Percentiles rank a stretch among this genome's conserved stretches.
These are phyloP conservation scores for Drosophila kuntzei DNA, from an alignment of 2,888 invertebrate species.

Conservation along the genomic window DNA sequence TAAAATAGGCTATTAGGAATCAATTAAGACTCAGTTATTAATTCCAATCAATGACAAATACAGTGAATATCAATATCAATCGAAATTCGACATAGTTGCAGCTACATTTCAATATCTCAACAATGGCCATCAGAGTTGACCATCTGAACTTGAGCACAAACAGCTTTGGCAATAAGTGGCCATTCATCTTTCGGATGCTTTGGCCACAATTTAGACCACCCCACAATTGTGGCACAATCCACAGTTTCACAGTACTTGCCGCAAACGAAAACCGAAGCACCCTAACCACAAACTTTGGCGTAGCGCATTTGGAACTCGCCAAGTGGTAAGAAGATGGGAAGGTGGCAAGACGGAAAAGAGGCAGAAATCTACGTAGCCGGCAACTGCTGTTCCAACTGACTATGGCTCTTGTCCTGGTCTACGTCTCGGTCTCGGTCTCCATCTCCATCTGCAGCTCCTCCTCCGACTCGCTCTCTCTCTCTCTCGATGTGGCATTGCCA, in stretches of 20 bases:
- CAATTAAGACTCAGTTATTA: neutral
- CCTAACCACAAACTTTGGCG: conserved; percentile 62
- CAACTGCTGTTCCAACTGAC: conserved; percentile 56
- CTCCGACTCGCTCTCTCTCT: neutral
- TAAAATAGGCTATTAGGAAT: neutral
- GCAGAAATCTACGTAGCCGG: conserved; percentile 42
- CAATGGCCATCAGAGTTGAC: conserved; percentile 34
- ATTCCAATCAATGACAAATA: neutral
- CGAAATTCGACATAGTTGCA: conserved; percentile 15
- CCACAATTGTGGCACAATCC: neutral
- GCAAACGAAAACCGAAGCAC: conserved; percentile 56
- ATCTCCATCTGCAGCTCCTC: conserved; percentile 5
- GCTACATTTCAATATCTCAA: conserved; percentile 33
- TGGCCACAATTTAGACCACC: conserved; percentile 30
- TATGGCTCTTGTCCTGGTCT: conserved; percentile 46
- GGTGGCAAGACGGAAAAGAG: conserved; percentile 13
- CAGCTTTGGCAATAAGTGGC: conserved; percentile 71
- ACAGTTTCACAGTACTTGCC: conserved; percentile 50
- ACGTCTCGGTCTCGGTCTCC: conserved; percentile 16
- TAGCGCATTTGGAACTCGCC: conserved; percentile 57
- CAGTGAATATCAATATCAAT: conserved; percentile 34
- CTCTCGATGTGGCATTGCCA: conserved; percentile 32
- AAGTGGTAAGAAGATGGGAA: conserved; percentile 5
- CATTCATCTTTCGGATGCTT: conserved; percentile 69
- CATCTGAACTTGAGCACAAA: conserved; percentile 42